A percentile compares a stretch with the other conserved stretches of the same genome.
These are phyloP conservation scores for Leptura quadrifasciata DNA, from an alignment of 2,888 invertebrate species.

Conservation along the genomic window DNA sequence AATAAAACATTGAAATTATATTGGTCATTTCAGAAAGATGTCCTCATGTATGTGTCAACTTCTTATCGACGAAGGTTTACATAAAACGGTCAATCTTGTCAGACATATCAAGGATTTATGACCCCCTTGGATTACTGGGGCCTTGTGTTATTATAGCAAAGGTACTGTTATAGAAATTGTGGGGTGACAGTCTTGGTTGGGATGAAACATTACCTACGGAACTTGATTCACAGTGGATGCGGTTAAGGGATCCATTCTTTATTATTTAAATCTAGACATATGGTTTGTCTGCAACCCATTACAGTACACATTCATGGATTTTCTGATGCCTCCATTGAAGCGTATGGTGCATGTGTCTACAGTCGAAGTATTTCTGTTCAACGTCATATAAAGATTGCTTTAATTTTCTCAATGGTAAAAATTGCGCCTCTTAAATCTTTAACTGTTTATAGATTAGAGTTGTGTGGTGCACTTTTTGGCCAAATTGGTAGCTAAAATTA, in stretches of 20 bases:
- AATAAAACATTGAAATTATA: constrained; percentile 31
- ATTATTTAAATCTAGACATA: too few species aligned
- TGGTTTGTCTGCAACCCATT: too few species aligned
- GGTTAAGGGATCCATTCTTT: constrained; percentile 4
- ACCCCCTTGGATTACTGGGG: constrained; percentile 43
- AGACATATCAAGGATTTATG: constrained; percentile 43
- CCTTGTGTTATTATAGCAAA: constrained; percentile 44
- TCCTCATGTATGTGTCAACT: constrained; percentile 38
- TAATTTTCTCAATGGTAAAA: too few species aligned
- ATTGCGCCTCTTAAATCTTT: too few species aligned
- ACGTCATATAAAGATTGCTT: too few species aligned
- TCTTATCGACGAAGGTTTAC: constrained; percentile 9
- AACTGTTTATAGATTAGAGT: too few species aligned
- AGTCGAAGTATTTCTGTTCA: too few species aligned
- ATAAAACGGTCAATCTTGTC: constrained; percentile 46
- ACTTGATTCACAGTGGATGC: constrained; percentile 1
- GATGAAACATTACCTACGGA: constrained; percentile 25
- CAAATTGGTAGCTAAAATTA: too few species aligned
- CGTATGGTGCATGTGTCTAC: too few species aligned
- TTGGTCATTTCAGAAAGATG: constrained; percentile 39
- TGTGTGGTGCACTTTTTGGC: too few species aligned
- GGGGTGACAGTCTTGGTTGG: constrained; percentile 41
- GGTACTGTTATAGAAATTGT: constrained; percentile 44
- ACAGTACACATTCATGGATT: too few species aligned
- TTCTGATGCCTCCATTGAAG: too few species aligned